A percentile compares a stretch with the other conserved stretches of the same genome.
phyloP scores from a whole-genome alignment of 2,888 invertebrate species.

The Nebria salina region DNA sequence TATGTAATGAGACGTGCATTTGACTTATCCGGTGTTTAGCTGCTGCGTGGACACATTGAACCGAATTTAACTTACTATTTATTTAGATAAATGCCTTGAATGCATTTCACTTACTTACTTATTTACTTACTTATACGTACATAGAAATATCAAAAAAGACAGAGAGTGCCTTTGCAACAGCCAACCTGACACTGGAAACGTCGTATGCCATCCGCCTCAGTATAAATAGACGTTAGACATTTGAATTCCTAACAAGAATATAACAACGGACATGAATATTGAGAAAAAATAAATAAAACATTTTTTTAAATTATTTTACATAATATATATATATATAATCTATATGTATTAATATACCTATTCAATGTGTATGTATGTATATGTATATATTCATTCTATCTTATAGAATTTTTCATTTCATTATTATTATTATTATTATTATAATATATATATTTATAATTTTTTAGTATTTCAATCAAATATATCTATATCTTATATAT shows the following conservation, averaged over 20 bases:
- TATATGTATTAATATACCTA: neutral
- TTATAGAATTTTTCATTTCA: neutral
- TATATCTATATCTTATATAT: slow-evolving; percentile 34
- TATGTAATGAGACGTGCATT: slow-evolving; percentile 16
- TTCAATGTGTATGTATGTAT: too few species aligned
- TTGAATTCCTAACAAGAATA: slow-evolving; percentile 47
- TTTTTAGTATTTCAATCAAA: slow-evolving; percentile 15
- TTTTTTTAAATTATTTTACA: slow-evolving; percentile 18
- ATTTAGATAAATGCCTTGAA: neutral
- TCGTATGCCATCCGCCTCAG: slow-evolving; percentile 19
- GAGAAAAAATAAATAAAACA: slow-evolving; percentile 26
- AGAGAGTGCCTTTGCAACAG: slow-evolving; percentile 6
- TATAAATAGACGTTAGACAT: slow-evolving; percentile 47
- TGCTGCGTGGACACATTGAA: neutral
- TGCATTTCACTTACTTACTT: slow-evolving; percentile 16
- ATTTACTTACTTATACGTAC: slow-evolving; percentile 8
- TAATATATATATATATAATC: slow-evolving; percentile 20
- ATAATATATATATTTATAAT: neutral
- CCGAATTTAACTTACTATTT: slow-evolving; percentile 5
- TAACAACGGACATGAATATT: slow-evolving; percentile 47
- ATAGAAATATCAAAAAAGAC: slow-evolving; percentile 21
- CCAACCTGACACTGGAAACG: slow-evolving; percentile 9
- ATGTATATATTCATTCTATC: too few species aligned
- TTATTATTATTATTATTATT: slow-evolving; percentile 4
- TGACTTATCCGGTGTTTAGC: slow-evolving; percentile 6